These are phyloP conservation scores for Chrysogorgia sp. DNA, from an alignment of 92 coral and sea anemone genomes.

Conservation along the genomic window DNA sequence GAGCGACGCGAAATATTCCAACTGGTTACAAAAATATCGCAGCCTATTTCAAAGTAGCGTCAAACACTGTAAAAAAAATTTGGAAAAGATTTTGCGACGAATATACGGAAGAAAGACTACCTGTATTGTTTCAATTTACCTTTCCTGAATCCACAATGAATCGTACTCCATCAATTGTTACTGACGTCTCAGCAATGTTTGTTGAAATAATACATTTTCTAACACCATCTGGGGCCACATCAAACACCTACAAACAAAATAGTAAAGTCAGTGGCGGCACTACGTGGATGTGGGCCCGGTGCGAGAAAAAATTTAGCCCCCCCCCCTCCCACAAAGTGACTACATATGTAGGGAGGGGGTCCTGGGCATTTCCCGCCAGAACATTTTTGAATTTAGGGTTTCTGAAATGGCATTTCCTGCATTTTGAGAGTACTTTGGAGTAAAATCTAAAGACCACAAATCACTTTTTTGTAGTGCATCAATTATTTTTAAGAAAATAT, in stretches of 20 bases:
- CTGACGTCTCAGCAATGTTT: conserved; percentile 97
- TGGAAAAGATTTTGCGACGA: conserved; percentile 12
- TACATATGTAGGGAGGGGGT: too few species aligned
- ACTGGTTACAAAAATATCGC: not conserved
- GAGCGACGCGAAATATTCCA: not conserved
- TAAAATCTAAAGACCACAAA: too few species aligned
- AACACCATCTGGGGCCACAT: conserved; percentile 96
- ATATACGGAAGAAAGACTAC: not conserved
- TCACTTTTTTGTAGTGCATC: too few species aligned
- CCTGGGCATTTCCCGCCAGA: too few species aligned
- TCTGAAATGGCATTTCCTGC: too few species aligned
- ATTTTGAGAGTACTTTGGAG: too few species aligned
- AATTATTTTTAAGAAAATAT: too few species aligned
- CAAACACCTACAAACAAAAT: conserved; percentile 74
- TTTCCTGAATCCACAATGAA: conserved; percentile 97
- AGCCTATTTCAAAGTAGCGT: not conserved
- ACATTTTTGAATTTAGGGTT: too few species aligned
- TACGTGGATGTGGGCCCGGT: too few species aligned
- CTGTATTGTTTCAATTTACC: conserved; percentile 49
- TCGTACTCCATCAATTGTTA: conserved; percentile 92
- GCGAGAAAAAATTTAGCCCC: not conserved
- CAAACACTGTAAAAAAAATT: conserved; percentile 7
- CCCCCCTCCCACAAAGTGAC: not conserved
- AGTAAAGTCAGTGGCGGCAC: too few species aligned
- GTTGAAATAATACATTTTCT: conserved; percentile 93